These are phyloP conservation scores for Motacilla tschutschensis DNA, from an alignment of 2,113 vertebrate genomes.

Conservation along the genomic window DNA sequence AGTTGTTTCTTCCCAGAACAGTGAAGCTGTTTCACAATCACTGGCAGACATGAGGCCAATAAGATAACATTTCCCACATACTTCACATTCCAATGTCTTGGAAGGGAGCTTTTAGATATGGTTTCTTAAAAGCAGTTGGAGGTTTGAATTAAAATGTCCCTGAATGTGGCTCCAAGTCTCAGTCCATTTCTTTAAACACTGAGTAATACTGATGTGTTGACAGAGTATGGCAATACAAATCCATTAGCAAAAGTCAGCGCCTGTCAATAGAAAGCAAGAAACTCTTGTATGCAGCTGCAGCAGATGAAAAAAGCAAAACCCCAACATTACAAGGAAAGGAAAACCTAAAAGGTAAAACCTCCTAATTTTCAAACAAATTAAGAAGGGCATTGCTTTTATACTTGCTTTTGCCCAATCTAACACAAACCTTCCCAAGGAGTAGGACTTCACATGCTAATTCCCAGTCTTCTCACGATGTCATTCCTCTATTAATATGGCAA, in stretches of 20 bases:
- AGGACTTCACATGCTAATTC: background rate
- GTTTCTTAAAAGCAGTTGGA: constrained; percentile 30
- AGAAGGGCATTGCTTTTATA: background rate
- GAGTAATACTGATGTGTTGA: constrained; percentile 21
- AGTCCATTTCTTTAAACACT: constrained; percentile 14
- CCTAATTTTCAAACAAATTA: background rate
- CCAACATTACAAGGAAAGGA: background rate
- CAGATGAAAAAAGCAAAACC: background rate
- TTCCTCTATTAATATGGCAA: background rate
- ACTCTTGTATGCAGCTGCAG: background rate
- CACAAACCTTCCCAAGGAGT: background rate
- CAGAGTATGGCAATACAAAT: background rate
- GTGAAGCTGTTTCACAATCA: constrained; percentile 51
- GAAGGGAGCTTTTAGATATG: constrained; percentile 31
- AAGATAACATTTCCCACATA: constrained; percentile 63
- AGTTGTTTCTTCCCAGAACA: constrained; percentile 42
- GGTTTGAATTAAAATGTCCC: constrained; percentile 19
- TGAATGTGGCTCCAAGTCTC: background rate
- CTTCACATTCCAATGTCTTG: constrained; percentile 41
- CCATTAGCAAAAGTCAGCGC: constrained; percentile 33
- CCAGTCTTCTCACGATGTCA: background rate
- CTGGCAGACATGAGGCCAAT: constrained; percentile 34
- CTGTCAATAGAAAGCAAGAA: background rate
- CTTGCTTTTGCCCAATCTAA: background rate
- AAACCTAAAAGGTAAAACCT: background rate